These are phyloP conservation scores for Chelonoidis abingdonii DNA, from an alignment of 2,113 vertebrate species.

Conservation along the genomic window DNA sequence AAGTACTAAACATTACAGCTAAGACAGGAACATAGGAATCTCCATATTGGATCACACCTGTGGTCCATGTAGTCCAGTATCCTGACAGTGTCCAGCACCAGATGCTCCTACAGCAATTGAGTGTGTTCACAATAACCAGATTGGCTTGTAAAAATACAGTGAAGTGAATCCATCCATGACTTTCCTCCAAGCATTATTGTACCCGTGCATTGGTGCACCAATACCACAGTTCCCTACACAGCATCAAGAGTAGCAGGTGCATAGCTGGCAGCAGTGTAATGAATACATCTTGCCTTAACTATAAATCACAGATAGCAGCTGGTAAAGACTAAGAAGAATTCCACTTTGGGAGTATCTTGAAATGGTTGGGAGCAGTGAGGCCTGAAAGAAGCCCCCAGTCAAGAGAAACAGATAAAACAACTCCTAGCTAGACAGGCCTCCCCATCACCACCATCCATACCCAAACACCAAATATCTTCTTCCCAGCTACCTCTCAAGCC, in stretches of 20 bases:
- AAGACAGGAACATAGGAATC: background rate
- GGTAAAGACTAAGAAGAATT: background rate
- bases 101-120: background rate
- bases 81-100: background rate
- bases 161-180: rapidly evolving
- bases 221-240: background rate
- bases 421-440: rapidly evolving
- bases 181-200: background rate
- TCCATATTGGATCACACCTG: background rate
- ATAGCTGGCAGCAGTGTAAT: rapidly evolving
- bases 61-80: background rate
- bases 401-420: background rate
- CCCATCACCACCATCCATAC: rapidly evolving
- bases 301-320: background rate
- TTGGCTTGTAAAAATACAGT: background rate
- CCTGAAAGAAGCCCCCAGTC: background rate
- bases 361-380: background rate
- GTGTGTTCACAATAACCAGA: background rate
- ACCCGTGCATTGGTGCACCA: rapidly evolving
- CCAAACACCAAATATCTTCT: background rate
- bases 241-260: rapidly evolving
- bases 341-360: background rate
- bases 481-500: background rate
- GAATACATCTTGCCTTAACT: background rate
- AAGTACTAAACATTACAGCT: background rate